Base-by-base conservation (phyloP, 2,113 vertebrate species). In the Zosterops lateralis region DNA sequence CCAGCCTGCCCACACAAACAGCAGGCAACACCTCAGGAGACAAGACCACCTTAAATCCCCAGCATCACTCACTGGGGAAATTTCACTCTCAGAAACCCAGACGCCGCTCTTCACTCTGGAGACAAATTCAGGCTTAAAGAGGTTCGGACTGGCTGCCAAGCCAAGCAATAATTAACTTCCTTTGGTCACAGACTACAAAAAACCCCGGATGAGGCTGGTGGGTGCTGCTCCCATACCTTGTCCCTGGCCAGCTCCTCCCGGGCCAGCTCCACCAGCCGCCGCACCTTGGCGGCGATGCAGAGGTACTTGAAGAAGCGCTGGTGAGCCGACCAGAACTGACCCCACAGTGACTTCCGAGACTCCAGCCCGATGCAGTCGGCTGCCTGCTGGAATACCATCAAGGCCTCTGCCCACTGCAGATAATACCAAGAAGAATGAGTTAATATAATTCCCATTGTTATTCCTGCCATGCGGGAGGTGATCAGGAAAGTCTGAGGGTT, bases 281-380 rank as follows among this genome's bases (percentile, higher is more conserved):
- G 98, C 90, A 99, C 98, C 88, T 99, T 99, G 91, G 99, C 99
- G 0, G 99, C 99, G 0, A 99, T 99, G 83, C 99, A 99, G 82
- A 99, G 98, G 93, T 99, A 99, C 98, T 99, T 99, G 98, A 99
- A 99, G 98, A 99, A 99, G 91, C 99, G 99, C 95, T 99, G 99
- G 79, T 99, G 99, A 31, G 99, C 98, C 0, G 99, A 99, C 99
- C 99, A 99, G 97, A 99, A 99, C 97, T 99, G 99, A 20, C 99
- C 99, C 99, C 99, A 99, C 57, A 99, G 97, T 1, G 99, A 99
- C 83, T 99, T 99, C 61, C 98, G 98, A 24, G 99, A 99, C 91
- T 99, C 98, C 97, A 99, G 93, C 74, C 99, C 98, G 12, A 99
- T 98, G 85, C 97, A 97, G 80, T 99, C 99, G 0, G 99, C 99